Conservation (phyloP, 2,113 vertebrate species). For the Tragelaphus buxtoni region DNA sequence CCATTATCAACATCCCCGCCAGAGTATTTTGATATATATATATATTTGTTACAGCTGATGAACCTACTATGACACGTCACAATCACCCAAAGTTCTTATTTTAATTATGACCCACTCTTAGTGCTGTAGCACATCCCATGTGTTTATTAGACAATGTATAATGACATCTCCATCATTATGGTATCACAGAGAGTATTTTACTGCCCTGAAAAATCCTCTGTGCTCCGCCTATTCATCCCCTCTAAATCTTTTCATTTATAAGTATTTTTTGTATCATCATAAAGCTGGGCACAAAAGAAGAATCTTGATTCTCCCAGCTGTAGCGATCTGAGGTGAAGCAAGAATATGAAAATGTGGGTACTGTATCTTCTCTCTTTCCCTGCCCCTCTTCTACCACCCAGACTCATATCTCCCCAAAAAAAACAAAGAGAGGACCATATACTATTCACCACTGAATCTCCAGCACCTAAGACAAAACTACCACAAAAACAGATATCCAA, state of each 20-base stretch:
- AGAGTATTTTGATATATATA: background rate
- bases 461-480: background rate
- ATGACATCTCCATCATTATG: background rate
- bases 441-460: background rate
- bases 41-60: background rate
- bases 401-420: background rate
- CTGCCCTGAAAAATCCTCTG: background rate
- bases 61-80: background rate
- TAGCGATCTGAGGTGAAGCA: background rate
- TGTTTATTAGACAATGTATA: background rate
- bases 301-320: background rate
- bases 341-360: background rate
- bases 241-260: background rate
- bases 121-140: background rate
- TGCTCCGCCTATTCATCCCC: background rate
- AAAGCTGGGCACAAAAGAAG: background rate
- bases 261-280: background rate
- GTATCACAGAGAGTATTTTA: background rate
- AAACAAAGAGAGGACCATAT: background rate
- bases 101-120: background rate
- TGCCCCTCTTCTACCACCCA: background rate
- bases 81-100: background rate
- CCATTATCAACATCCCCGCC: background rate
- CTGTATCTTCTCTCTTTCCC: background rate
- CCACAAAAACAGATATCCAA: background rate